Percentiles rank a stretch among this genome's conserved stretches.
Conservation (phyloP, 2,888 invertebrate genomes). For the Chrysomela aeneicollis region DNA sequence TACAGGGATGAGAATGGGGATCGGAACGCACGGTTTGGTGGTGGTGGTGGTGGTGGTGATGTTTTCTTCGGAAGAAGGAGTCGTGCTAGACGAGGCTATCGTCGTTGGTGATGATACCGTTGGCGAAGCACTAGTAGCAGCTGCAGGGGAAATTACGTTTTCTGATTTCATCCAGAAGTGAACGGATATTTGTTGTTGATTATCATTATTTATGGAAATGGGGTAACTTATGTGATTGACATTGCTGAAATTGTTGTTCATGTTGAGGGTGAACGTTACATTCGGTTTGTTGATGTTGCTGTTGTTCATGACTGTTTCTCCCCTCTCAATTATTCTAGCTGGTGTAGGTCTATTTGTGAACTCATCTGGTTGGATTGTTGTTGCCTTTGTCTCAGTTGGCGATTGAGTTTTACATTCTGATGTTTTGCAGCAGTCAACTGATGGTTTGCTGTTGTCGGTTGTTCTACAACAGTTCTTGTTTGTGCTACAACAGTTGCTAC, state of each 20-base stretch:
- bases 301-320: conserved; percentile 1
- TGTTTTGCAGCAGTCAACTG: neutral
- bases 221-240: conserved; percentile 33
- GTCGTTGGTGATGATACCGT: neutral
- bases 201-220: conserved; percentile 29
- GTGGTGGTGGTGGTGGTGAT: neutral
- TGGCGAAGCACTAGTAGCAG: too few relatives aligned
- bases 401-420: too few relatives aligned
- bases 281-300: conserved; percentile 17
- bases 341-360: neutral
- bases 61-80: too few relatives aligned
- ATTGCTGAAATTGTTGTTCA: conserved; percentile 32
- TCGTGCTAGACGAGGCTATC: too few relatives aligned
- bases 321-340: neutral
- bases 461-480: neutral
- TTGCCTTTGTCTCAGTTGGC: too few relatives aligned
- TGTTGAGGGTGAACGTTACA: conserved; percentile 12
- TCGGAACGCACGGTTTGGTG: neutral
- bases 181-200: conserved; percentile 7
- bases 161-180: neutral
- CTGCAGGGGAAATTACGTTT: too few relatives aligned
- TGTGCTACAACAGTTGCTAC: neutral
- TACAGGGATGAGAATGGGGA: conserved; percentile 11
- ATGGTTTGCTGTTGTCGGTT: neutral
- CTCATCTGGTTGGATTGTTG: too few relatives aligned